Evolutionary conservation across 2,113 vertebrate genomes (phyloP).

Genomic region (Macroglossus sobrinus): DNA sequence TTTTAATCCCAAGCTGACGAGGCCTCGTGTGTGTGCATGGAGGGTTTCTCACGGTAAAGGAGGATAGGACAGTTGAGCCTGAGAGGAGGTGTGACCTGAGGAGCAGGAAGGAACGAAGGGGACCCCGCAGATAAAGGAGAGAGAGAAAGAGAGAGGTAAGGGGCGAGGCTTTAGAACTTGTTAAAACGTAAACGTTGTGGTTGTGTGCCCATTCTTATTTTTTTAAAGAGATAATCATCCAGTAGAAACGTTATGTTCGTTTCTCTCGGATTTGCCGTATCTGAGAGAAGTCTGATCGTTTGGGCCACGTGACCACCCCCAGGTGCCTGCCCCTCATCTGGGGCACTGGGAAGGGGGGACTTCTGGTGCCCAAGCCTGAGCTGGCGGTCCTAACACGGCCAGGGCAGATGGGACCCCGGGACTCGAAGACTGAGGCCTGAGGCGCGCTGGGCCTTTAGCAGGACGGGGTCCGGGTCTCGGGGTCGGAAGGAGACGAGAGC

Average conservation of each 20-base stretch:
- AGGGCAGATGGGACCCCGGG: background rate
- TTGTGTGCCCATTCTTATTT: background rate
- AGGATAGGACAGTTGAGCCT: background rate
- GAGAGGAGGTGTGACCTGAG: background rate
- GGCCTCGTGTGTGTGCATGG: background rate
- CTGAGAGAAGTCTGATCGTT: background rate
- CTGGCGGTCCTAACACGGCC: fast-evolving
- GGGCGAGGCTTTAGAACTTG: background rate
- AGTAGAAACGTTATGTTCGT: fast-evolving
- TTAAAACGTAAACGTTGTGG: background rate
- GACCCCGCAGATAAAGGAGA: background rate
- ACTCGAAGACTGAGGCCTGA: too few relatives aligned
- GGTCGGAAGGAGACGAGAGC: too few relatives aligned
- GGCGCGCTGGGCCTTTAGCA: fast-evolving
- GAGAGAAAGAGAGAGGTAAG: background rate
- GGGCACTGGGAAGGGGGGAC: background rate
- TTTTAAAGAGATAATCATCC: background rate
- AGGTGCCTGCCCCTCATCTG: background rate
- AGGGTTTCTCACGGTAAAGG: background rate
- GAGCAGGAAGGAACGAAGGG: background rate
- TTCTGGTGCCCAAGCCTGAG: background rate
- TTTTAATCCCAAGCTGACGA: background rate
- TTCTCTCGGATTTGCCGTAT: background rate
- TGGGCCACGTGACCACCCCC: fast-evolving
- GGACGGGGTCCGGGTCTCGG: background rate